Conservation (phyloP, 2,888 invertebrate genomes). For the Neoitamus cyanurus region DNA sequence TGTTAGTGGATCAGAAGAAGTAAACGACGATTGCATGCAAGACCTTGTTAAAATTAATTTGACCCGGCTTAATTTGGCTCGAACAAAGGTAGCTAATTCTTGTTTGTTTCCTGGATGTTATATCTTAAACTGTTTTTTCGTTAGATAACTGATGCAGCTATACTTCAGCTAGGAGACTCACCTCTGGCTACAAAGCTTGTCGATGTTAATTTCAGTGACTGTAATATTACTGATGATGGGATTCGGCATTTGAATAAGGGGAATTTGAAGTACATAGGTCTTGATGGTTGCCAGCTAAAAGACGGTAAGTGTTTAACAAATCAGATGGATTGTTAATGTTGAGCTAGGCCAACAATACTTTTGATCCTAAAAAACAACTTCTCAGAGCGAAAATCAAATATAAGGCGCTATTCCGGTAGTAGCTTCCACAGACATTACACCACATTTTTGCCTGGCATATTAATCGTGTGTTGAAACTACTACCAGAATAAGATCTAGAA, state of each 20-base stretch:
- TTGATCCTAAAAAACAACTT: too few relatives aligned
- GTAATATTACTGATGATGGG: conserved; percentile 42
- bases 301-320: conserved; percentile 40
- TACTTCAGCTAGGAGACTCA: conserved; percentile 48
- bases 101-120: background rate
- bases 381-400: too few relatives aligned
- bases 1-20: conserved; percentile 59
- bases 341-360: too few relatives aligned
- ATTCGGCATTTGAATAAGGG: conserved; percentile 46
- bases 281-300: conserved; percentile 45
- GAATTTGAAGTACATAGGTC: conserved; percentile 47
- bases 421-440: too few relatives aligned
- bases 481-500: too few relatives aligned
- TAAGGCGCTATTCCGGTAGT: too few relatives aligned
- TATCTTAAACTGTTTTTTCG: too few relatives aligned
- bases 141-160: conserved; percentile 53
- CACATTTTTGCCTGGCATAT: too few relatives aligned
- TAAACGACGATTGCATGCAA: conserved; percentile 60
- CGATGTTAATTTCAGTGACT: conserved; percentile 52
- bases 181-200: conserved; percentile 48
- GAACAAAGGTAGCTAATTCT: conserved; percentile 61
- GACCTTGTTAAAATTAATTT: conserved; percentile 58
- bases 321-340: too few relatives aligned
- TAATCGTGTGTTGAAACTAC: too few relatives aligned
- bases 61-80: conserved; percentile 60